phyloP scores from a whole-genome alignment of 2,113 vertebrate genomes.

The Gadus macrocephalus region DNA sequence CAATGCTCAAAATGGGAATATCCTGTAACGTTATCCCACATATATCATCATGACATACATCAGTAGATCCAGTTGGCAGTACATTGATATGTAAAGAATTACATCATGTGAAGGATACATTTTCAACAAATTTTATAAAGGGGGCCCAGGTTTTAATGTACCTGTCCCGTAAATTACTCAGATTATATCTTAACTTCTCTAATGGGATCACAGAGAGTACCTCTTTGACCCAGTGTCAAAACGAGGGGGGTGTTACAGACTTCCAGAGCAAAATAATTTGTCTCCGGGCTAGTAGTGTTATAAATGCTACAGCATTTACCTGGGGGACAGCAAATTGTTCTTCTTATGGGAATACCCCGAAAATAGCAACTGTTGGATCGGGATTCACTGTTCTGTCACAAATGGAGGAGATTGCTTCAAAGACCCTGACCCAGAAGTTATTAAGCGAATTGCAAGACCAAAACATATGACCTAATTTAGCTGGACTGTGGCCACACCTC shows the following conservation, averaged over 20 bases:
- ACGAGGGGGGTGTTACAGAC: neutral
- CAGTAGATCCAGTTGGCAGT: neutral
- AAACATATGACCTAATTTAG: neutral
- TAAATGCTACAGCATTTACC: neutral
- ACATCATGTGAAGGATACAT: constrained; percentile 7
- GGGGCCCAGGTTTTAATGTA: constrained; percentile 10
- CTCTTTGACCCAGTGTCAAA: neutral
- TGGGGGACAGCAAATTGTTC: too few species aligned
- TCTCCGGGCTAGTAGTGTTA: neutral
- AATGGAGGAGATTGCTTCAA: too few species aligned
- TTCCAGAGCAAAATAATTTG: neutral
- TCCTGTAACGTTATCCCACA: neutral
- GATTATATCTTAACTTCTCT: constrained; percentile 10
- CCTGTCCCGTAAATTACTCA: neutral
- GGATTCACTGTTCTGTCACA: too few species aligned
- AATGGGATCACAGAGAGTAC: constrained; percentile 13
- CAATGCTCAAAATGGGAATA: neutral
- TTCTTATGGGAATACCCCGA: too few species aligned
- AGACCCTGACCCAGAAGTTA: neutral
- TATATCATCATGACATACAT: neutral
- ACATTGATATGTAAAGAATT: neutral
- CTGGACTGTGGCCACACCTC: too few species aligned
- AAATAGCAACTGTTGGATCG: too few species aligned
- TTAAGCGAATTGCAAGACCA: neutral
- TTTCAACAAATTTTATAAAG: constrained; percentile 1